Conservation (phyloP, 2,113 vertebrate species). For the Pipra filicauda region DNA sequence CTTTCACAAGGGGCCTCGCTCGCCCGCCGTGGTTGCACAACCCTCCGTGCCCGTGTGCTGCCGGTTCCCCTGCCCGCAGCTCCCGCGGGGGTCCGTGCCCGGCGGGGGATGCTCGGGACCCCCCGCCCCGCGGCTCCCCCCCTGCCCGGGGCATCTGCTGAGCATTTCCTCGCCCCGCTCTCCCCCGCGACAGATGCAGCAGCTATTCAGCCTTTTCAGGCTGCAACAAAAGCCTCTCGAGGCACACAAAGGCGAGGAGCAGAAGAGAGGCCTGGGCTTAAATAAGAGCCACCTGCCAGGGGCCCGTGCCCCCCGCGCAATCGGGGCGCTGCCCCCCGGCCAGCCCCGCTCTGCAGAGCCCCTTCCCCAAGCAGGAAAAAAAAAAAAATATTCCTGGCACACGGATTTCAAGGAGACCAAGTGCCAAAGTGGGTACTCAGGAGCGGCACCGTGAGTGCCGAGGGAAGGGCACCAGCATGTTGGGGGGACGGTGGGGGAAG, state of each 20-base stretch:
- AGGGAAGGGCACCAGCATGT: not conserved
- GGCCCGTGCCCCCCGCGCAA: not conserved
- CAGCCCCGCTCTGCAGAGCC: not conserved
- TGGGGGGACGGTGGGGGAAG: fast-evolving
- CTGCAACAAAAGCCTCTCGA: constrained; percentile 76
- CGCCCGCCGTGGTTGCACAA: not conserved
- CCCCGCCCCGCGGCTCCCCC: not conserved
- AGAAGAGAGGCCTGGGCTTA: constrained; percentile 44
- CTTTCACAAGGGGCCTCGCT: not conserved
- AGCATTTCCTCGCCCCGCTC: constrained; percentile 8
- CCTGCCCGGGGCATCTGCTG: constrained; percentile 59
- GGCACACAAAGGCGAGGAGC: constrained; percentile 70
- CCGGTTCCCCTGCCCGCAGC: not conserved
- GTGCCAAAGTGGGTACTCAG: fast-evolving
- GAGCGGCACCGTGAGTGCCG: not conserved
- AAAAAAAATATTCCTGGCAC: not conserved
- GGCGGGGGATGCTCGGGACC: not conserved
- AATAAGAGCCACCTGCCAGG: constrained; percentile 73
- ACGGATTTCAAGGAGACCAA: not conserved
- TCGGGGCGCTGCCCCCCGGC: not conserved
- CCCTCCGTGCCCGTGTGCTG: fast-evolving
- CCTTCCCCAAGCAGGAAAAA: not conserved
- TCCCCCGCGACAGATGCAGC: constrained; percentile 74
- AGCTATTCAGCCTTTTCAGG: constrained; percentile 75
- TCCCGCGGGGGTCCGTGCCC: not conserved